phyloP scores from a whole-genome alignment of 2,888 invertebrate species.

The Falcaria lacertinaria region DNA sequence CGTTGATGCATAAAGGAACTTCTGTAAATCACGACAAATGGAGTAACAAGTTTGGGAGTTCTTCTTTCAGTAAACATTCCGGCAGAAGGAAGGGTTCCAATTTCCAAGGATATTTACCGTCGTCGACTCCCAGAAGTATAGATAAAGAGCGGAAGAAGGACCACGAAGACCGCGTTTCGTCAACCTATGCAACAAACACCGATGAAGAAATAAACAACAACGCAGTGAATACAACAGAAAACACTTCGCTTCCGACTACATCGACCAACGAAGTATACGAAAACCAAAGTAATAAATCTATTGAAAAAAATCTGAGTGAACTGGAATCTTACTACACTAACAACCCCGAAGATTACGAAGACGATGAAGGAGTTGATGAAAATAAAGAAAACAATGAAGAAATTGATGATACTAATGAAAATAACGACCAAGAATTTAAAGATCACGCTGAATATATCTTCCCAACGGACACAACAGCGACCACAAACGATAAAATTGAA shows the following conservation, averaged over 20 bases:
- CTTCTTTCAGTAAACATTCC: slow-evolving; percentile 19
- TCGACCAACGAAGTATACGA: slow-evolving; percentile 29
- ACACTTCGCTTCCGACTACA: slow-evolving; percentile 20
- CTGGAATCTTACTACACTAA: slow-evolving; percentile 7
- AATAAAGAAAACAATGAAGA: slow-evolving; percentile 19
- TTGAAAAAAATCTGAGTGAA: slow-evolving; percentile 12
- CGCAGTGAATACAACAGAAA: slow-evolving; percentile 11
- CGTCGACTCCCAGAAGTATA: slow-evolving; percentile 37
- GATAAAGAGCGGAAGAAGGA: slow-evolving; percentile 35
- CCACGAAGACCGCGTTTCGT: slow-evolving; percentile 31
- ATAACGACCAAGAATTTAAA: slow-evolving; percentile 36
- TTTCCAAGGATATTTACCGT: slow-evolving; percentile 55
- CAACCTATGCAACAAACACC: slow-evolving; percentile 17
- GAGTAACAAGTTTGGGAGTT: slow-evolving; percentile 38
- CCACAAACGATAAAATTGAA: slow-evolving; percentile 22
- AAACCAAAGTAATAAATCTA: slow-evolving; percentile 28
- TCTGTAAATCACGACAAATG: slow-evolving; percentile 72
- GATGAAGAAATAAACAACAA: slow-evolving; percentile 19
- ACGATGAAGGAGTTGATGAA: slow-evolving; percentile 15
- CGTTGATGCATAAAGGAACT: slow-evolving; percentile 63
- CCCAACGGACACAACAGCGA: slow-evolving; percentile 27
- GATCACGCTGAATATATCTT: slow-evolving; percentile 55
- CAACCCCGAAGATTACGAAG: slow-evolving; percentile 3
- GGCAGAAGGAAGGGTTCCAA: slow-evolving; percentile 65
- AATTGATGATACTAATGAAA: slow-evolving; percentile 14